phyloP scores from a whole-genome alignment of 2,888 invertebrate genomes.

The Dasysyrphus albostriatus region DNA sequence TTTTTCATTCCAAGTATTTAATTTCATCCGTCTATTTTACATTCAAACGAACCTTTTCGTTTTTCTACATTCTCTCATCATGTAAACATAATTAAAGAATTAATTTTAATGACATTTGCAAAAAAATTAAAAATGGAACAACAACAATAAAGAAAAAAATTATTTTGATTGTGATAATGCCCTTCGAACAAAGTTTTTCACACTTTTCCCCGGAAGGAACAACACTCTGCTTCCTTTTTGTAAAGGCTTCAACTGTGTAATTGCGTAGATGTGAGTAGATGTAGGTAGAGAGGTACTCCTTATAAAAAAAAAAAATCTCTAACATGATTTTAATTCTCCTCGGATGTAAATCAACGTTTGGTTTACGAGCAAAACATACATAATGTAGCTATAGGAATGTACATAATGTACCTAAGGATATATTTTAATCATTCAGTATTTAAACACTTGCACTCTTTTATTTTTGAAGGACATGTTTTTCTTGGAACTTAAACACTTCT shows the following conservation, averaged over 20 bases:
- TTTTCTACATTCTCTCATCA: constrained; percentile 9
- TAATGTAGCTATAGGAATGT: neutral
- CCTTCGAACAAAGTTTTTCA: constrained; percentile 35
- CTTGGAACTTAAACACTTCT: neutral
- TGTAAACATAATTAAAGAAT: constrained; percentile 67
- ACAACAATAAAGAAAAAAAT: no score
- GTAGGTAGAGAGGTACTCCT: no score
- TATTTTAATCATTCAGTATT: constrained; percentile 67
- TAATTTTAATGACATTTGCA: constrained; percentile 72
- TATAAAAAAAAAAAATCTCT: neutral
- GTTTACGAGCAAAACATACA: neutral
- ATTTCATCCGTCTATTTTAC: constrained; percentile 51
- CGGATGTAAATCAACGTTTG: constrained; percentile 37
- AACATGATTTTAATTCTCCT: constrained; percentile 29
- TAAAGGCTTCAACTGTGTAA: neutral
- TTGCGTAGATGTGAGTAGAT: neutral
- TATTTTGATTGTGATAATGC: constrained; percentile 46
- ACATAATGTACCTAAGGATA: constrained; percentile 25
- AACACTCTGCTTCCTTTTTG: constrained; percentile 12
- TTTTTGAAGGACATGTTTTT: constrained; percentile 34
- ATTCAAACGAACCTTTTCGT: constrained; percentile 39
- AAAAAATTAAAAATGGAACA: constrained; percentile 35
- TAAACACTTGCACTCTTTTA: constrained; percentile 22
- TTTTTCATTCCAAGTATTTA: constrained; percentile 57
- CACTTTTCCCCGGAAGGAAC: constrained; percentile 16